Evolutionary conservation across 2,113 vertebrate genomes (phyloP), one percentile per base, ranked within the genome.

Genomic region (Mystacornis crossleyi): DNA sequence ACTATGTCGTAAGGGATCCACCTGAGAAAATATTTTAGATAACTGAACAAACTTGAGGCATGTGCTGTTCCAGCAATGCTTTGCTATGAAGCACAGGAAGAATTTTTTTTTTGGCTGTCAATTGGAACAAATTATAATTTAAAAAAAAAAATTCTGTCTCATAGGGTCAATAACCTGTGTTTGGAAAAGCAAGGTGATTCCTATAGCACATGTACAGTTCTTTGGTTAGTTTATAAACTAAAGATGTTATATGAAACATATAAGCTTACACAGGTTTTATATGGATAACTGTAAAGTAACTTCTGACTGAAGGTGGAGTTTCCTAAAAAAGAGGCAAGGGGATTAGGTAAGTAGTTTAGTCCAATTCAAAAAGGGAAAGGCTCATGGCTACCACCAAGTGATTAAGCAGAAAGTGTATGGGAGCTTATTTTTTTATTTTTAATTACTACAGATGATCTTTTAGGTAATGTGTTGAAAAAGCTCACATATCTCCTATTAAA

Each of bases 21-120:
- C 85, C 86, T 95, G 61, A 88, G 71, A 60, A 96, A 92, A 72
- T 97, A 94, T n/a, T 95, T 96, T 43, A 88, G 86, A 91, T 96
- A 95, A 89, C 66, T 90, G 42, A 94, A 61, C 40, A 91, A 91
- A 93, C 36, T 24, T 91, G 55, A 11, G 4, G 66, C 16, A 16
- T 81, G 9, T 90, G 34, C 33, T 82, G 50, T 91, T 81, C 62
- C 54, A 94, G 42, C 53, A 91, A 29, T 53, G 34, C 70, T 87
- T 90, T 85, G 65, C 70, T 61, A 10, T 69, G 43, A 61, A 75
- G 65, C 40, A 89, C 50, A 89, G 73, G 33, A 61, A 62, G 20
- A 26, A 23, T 33, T 47, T 16, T 21, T 34, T 34, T 65, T 54
- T 33, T 53, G 17, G 9, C 21, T 78, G 48, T 67, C 43, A 81